These are phyloP conservation scores for Aleiodes alternator DNA, from an alignment of 2,888 invertebrate species.

Conservation along the genomic window DNA sequence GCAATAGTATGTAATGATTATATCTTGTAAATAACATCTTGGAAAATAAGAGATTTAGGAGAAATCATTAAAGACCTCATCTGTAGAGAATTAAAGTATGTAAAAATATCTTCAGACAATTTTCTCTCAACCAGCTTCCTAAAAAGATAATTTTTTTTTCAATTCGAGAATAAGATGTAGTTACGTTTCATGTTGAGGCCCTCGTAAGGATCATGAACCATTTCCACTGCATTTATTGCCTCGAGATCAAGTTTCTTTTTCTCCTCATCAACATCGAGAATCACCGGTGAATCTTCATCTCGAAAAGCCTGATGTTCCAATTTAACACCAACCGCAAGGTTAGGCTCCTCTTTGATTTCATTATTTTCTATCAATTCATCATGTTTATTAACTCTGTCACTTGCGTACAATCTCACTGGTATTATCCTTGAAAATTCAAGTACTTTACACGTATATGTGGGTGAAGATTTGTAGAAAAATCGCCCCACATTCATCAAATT, in stretches of 20 bases:
- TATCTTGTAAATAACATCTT: no score
- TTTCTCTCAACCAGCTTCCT: no score
- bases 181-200: slow-evolving; percentile 81
- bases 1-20: background rate
- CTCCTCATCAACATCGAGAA: slow-evolving; percentile 86
- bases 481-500: slow-evolving; percentile 54
- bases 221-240: slow-evolving; percentile 68
- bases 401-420: slow-evolving; percentile 53
- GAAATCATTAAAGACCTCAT: no score
- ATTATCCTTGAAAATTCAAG: slow-evolving; percentile 55
- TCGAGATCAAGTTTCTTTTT: slow-evolving; percentile 66
- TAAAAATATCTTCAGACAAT: no score
- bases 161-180: slow-evolving; percentile 55
- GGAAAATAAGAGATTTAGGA: no score
- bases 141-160: no score
- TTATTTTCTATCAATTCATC: slow-evolving; percentile 40
- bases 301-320: slow-evolving; percentile 83
- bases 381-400: slow-evolving; percentile 43
- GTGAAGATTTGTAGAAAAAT: slow-evolving; percentile 53
- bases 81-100: no score
- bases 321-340: slow-evolving; percentile 75
- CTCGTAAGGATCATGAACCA: slow-evolving; percentile 79
- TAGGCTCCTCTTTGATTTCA: slow-evolving; percentile 48
- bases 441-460: slow-evolving; percentile 49
- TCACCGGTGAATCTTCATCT: slow-evolving; percentile 82